phyloP scores from a whole-genome alignment of 2,113 vertebrate genomes.

The Paradoxurus hermaphroditus region DNA sequence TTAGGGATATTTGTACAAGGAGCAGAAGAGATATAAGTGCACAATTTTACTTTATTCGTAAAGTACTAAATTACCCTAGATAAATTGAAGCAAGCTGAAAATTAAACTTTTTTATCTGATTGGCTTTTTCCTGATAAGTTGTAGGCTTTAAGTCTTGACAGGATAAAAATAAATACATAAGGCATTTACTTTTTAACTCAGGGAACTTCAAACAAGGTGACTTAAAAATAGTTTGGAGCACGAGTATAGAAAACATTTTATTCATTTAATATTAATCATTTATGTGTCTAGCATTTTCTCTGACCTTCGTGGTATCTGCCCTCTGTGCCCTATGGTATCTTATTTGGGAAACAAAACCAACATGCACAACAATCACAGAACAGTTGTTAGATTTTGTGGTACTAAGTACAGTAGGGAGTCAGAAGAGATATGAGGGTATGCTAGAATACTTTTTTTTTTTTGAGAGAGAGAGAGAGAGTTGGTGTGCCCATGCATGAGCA shows the following conservation, averaged over 20 bases:
- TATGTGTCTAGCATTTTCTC: constrained; percentile 15
- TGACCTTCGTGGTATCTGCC: neutral
- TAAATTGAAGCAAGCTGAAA: constrained; percentile 24
- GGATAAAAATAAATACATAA: neutral
- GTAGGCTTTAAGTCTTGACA: constrained; percentile 25
- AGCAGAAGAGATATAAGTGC: neutral
- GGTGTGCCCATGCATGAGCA: no score
- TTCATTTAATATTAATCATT: constrained; percentile 25
- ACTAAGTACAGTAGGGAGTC: neutral
- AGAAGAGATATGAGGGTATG: neutral
- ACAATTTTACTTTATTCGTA: neutral
- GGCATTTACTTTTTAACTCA: neutral
- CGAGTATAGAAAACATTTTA: neutral
- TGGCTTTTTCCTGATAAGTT: neutral
- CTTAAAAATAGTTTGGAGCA: neutral
- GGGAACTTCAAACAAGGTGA: neutral
- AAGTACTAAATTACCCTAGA: neutral
- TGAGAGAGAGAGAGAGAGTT: no score
- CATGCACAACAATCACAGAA: neutral
- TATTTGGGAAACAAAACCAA: constrained; percentile 4
- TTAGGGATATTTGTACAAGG: neutral
- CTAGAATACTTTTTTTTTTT: neutral
- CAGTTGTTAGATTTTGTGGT: neutral
- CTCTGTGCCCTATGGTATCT: neutral
- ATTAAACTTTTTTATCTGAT: neutral